Evolutionary conservation across 1,140 invertebrate species (phyloP).

Genomic region (Drosophila simulans): DNA sequence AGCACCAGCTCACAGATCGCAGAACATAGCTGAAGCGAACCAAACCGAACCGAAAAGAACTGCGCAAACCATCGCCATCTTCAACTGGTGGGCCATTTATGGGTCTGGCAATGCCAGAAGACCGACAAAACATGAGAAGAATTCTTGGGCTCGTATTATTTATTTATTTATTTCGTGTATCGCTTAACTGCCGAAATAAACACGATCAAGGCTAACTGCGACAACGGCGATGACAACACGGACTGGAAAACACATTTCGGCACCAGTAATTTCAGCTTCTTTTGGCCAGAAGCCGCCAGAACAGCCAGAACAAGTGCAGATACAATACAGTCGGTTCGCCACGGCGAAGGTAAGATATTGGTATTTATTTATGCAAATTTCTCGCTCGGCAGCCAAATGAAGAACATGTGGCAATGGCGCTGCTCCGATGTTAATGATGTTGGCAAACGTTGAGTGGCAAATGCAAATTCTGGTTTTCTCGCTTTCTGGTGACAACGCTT

Average conservation of each 20-base stretch:
- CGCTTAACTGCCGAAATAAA: slow-evolving; percentile 71
- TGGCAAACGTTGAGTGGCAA: slow-evolving; percentile 28
- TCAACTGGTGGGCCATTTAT: slow-evolving; percentile 60
- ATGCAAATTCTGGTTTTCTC: slow-evolving; percentile 42
- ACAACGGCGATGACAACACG: slow-evolving; percentile 41
- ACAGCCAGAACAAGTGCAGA: slow-evolving; percentile 57
- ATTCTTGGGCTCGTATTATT: slow-evolving; percentile 66
- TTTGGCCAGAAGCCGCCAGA: not conserved
- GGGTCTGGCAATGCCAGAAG: slow-evolving; percentile 60
- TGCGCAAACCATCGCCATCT: slow-evolving; percentile 34
- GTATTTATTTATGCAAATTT: slow-evolving; percentile 77
- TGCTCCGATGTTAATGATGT: slow-evolving; percentile 48
- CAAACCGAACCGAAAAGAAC: slow-evolving; percentile 24
- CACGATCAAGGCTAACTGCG: slow-evolving; percentile 69
- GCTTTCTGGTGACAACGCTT: slow-evolving; percentile 12
- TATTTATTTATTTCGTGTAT: slow-evolving; percentile 72
- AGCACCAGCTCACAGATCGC: not conserved
- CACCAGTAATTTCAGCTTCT: slow-evolving; percentile 37
- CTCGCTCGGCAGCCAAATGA: slow-evolving; percentile 36
- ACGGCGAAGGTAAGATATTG: slow-evolving; percentile 38
- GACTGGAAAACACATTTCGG: slow-evolving; percentile 69
- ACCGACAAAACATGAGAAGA: slow-evolving; percentile 55
- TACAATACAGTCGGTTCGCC: slow-evolving; percentile 17
- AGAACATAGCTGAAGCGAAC: not conserved
- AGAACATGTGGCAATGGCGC: slow-evolving; percentile 45